Conservation (phyloP, 2,888 invertebrate genomes). For the Plagodis pulveraria region DNA sequence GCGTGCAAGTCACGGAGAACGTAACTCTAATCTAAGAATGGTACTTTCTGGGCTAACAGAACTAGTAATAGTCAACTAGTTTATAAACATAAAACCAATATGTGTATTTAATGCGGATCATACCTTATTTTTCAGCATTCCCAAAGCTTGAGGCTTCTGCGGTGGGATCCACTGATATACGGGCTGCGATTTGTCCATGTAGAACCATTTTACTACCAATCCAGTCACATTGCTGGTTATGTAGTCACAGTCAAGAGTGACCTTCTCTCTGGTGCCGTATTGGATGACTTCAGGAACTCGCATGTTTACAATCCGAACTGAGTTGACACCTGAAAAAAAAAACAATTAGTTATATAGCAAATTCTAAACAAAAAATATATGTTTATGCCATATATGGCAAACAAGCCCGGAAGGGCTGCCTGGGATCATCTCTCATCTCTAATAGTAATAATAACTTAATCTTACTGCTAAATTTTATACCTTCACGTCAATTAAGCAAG, state of each 20-base stretch:
- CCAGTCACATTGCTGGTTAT: constrained; percentile 87
- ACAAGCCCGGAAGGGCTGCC: too few species aligned
- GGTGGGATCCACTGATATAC: constrained; percentile 94
- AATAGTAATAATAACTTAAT: too few species aligned
- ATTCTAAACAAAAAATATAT: too few species aligned
- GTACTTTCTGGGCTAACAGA: too few species aligned
- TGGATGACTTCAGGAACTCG: constrained; percentile 86
- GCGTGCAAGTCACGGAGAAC: too few species aligned
- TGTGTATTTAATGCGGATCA: neutral
- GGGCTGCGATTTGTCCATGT: constrained; percentile 86
- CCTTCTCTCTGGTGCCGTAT: constrained; percentile 83
- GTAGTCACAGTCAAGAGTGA: constrained; percentile 90
- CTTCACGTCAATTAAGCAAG: too few species aligned
- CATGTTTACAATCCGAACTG: constrained; percentile 85
- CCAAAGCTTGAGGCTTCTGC: constrained; percentile 87
- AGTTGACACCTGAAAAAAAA: constrained; percentile 76
- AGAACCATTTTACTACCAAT: constrained; percentile 91
- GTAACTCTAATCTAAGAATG: too few species aligned
- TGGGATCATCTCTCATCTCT: too few species aligned
- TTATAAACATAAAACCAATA: too few species aligned
- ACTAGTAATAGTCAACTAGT: too few species aligned
- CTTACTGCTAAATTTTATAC: too few species aligned
- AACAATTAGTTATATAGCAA: neutral
- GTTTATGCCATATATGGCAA: too few species aligned
- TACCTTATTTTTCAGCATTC: constrained; percentile 75